These are phyloP conservation scores for Calliopsis andreniformis DNA, from an alignment of 1,140 invertebrate species.

Conservation along the genomic window DNA sequence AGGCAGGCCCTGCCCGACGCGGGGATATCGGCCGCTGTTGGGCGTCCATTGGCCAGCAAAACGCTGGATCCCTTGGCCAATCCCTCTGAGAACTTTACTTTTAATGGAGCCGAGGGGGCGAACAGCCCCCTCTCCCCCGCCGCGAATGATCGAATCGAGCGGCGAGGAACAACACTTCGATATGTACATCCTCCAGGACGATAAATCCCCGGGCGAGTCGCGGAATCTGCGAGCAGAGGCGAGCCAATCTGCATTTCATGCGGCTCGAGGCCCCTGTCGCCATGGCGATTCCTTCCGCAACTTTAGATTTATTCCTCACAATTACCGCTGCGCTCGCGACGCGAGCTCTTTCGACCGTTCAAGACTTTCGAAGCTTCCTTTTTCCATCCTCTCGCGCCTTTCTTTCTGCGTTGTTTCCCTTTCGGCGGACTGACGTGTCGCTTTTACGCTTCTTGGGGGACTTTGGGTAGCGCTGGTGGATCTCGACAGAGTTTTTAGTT, in stretches of 20 bases:
- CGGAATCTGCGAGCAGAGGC: neutral
- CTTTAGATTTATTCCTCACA: constrained; percentile 21
- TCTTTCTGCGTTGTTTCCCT: too few species aligned
- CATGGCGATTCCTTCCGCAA: neutral
- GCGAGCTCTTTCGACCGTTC: neutral
- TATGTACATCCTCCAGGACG: constrained; percentile 7
- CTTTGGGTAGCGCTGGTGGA: too few species aligned
- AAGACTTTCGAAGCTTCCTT: too few species aligned
- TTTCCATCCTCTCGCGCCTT: neutral
- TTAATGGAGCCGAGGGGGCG: constrained; percentile 27
- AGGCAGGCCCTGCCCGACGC: neutral
- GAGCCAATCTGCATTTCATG: constrained; percentile 31
- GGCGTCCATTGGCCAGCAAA: constrained; percentile 30
- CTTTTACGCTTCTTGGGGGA: too few species aligned
- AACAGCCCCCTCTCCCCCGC: too few species aligned
- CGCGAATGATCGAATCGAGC: neutral
- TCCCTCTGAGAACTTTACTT: neutral
- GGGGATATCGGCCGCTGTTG: constrained; percentile 15
- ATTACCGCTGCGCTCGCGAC: neutral
- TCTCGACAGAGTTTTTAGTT: too few species aligned
- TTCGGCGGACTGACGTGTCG: too few species aligned
- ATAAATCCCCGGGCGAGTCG: neutral
- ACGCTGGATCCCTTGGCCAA: constrained; percentile 5
- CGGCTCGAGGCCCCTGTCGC: neutral
- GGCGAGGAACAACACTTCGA: neutral